Evolutionary conservation across 2,797 vertebrate species (phyloP), one percentile per base, ranked within the genome.

Genomic region (Phataginus tetradactyla): DNA sequence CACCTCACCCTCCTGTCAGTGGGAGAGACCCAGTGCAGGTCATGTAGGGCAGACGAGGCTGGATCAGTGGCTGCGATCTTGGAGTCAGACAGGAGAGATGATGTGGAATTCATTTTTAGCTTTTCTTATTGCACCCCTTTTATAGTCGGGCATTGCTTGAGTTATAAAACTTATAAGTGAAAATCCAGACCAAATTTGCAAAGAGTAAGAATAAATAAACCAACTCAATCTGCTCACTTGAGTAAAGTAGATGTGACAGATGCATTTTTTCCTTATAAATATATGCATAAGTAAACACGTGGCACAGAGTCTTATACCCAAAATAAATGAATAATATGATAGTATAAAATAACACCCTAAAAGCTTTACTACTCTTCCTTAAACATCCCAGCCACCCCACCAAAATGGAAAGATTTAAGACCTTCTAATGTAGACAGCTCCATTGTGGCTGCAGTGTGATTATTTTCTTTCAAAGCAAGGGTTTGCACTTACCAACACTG

Each of bases 391-490:
- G 4, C 84, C 10, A 4, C 59, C 23, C 32, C 7, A 1, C 42
- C 69, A 42, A 66, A 87, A 21, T 27, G 55, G 77, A 55, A 92
- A 90, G 88, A 83, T 29, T 59, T 49, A 53, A 59, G 86, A 49
- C 61, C 3, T 77, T 77, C 74, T 94, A 37, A 78, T 10, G 32
- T 57, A 79, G 71, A 86, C 7, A 63, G 78, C 20, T 64, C 64
- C 63, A 86, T n/a, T 0, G 0, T 3, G 12, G n/a, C 78, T 64
- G 12, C 77, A 51, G 17, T 15, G 4, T 4, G 49, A 42, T 85
- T 61, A 37, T 92, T 95, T 93, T 95, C 95, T 92, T 93, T 94
- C 91, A 92, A 90, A 97, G 66, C 75, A 59, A n/a, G 84, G 42
- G 32, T 95, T 96, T 97, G 77, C 92, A 74, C 72, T 96, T 71